Conservation (phyloP, 1,140 invertebrate species). For the Muscidifurax raptorellus region DNA sequence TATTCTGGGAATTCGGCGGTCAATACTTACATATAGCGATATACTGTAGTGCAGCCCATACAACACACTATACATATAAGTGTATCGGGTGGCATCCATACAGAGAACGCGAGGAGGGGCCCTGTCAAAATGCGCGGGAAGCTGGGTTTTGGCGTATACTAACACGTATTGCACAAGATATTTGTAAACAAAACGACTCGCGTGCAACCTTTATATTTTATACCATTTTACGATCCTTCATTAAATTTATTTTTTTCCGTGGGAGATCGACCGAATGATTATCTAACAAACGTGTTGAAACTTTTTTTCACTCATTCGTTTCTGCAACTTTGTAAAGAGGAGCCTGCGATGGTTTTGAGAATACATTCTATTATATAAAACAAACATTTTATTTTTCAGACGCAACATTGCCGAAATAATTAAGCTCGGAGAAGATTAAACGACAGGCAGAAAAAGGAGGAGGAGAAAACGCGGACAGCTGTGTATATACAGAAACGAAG, state of each 20-base stretch:
- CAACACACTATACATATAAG: not conserved
- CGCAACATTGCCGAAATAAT: conserved; percentile 26
- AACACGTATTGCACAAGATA: not conserved
- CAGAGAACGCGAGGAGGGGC: not conserved
- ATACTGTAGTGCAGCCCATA: too few relatives aligned
- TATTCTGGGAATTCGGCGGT: not conserved
- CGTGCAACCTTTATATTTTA: not conserved
- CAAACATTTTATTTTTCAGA: conserved; percentile 40
- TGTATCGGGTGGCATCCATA: too few relatives aligned
- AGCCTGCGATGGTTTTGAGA: too few relatives aligned
- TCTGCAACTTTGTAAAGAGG: too few relatives aligned
- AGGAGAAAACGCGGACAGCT: conserved; percentile 57
- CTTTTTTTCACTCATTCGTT: too few relatives aligned
- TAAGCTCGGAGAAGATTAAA: conserved; percentile 12
- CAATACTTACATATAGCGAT: not conserved
- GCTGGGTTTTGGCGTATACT: not conserved
- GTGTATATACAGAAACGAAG: conserved; percentile 44
- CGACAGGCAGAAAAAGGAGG: conserved; percentile 17
- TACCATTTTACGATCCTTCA: not conserved
- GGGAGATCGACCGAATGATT: not conserved
- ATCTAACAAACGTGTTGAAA: not conserved
- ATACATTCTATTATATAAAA: not conserved
- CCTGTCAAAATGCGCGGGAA: conserved; percentile 16
- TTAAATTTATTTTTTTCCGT: not conserved
- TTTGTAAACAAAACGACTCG: not conserved